Percentiles rank a stretch among this genome's conserved stretches.
Evolutionary conservation across 2,888 invertebrate genomes (phyloP).

Genomic region (Venustoraphidia nigricollis): DNA sequence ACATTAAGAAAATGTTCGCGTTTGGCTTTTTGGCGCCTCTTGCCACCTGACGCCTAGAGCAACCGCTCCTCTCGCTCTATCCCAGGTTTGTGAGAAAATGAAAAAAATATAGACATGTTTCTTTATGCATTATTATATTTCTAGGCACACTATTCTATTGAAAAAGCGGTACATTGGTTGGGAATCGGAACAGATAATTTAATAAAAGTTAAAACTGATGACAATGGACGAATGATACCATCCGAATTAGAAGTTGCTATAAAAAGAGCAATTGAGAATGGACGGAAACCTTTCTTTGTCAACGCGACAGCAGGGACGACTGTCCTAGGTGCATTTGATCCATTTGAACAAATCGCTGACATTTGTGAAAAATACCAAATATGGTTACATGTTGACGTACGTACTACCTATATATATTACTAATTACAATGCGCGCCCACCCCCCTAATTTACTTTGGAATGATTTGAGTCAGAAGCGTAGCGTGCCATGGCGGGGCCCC

Average conservation of each 20-base stretch:
- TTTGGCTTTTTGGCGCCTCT: no score
- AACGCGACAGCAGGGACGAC: slow-evolving; percentile 70
- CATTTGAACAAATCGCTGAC: slow-evolving; percentile 46
- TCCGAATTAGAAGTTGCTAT: slow-evolving; percentile 44
- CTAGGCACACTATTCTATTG: slow-evolving; percentile 66
- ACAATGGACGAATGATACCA: slow-evolving; percentile 48
- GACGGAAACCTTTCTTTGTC: slow-evolving; percentile 48
- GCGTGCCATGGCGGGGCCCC: no score
- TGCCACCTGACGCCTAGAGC: no score
- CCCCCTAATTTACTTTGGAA: no score
- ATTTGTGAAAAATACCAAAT: slow-evolving; percentile 49
- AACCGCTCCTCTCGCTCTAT: no score
- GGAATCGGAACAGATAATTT: slow-evolving; percentile 68
- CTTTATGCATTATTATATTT: slow-evolving; percentile 14
- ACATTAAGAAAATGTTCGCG: no score
- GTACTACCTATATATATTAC: slow-evolving; percentile 17
- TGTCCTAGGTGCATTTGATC: slow-evolving; percentile 71
- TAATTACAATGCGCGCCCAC: no score
- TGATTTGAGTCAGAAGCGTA: no score
- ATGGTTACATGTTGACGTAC: slow-evolving; percentile 75
- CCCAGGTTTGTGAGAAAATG: no score
- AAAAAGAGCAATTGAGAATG: slow-evolving; percentile 25
- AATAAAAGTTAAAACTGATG: slow-evolving; percentile 47
- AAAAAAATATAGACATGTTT: no score
- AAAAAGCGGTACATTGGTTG: slow-evolving; percentile 67